phyloP scores from a whole-genome alignment of 2,113 vertebrate genomes.

The Ceuthmochares aereus region DNA sequence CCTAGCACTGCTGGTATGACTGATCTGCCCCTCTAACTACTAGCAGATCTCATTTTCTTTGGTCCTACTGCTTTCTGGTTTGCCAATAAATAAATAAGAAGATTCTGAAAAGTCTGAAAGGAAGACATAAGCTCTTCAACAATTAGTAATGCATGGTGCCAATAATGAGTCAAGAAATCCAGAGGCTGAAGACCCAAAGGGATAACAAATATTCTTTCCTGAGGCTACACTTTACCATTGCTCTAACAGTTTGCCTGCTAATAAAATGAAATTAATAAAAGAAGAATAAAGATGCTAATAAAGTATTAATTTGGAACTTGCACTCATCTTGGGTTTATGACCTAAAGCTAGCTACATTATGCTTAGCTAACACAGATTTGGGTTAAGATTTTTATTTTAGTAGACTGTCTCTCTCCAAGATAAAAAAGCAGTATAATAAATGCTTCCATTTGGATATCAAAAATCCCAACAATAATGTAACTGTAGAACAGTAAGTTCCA shows the following conservation, averaged over 20 bases:
- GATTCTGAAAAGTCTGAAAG: background rate
- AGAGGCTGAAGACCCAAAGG: background rate
- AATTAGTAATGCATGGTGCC: background rate
- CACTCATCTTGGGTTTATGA: background rate
- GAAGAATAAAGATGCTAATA: conserved; percentile 17
- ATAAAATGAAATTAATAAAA: conserved; percentile 43
- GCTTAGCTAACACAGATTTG: background rate
- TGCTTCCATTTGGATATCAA: background rate
- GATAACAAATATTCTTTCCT: background rate
- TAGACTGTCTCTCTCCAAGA: background rate
- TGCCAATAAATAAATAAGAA: background rate
- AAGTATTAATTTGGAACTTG: conserved; percentile 24
- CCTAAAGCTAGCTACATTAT: background rate
- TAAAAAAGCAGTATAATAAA: background rate
- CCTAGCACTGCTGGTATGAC: background rate
- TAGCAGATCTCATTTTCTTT: background rate
- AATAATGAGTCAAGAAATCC: conserved; percentile 2
- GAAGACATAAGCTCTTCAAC: background rate
- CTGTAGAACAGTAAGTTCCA: background rate
- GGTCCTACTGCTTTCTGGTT: background rate
- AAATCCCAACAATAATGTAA: conserved; percentile 15
- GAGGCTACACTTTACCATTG: background rate
- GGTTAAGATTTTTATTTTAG: background rate
- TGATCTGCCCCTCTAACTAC: background rate
- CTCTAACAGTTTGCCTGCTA: background rate